Percentiles rank a stretch among this genome's conserved stretches.
Evolutionary conservation across 1,140 invertebrate genomes (phyloP).

Genomic region (Oryzaephilus surinamensis): DNA sequence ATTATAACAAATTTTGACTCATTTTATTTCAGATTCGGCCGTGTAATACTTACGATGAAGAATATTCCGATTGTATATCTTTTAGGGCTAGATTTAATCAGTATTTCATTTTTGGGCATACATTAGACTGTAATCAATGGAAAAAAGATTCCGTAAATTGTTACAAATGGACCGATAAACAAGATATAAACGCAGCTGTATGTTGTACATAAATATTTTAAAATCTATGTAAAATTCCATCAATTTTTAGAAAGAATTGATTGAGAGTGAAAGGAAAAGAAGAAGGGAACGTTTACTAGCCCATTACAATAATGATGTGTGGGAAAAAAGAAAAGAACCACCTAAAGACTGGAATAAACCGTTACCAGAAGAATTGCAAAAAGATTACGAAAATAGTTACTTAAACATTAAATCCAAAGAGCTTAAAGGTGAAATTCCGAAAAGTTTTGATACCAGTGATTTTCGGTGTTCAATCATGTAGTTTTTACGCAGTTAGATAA

Average conservation of each 20-base stretch:
- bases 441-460: constrained; percentile 18
- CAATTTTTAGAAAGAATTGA: constrained; percentile 48
- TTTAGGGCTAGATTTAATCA: constrained; percentile 70
- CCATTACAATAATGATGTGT: constrained; percentile 64
- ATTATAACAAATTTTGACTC: no score
- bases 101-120: constrained; percentile 68
- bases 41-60: constrained; percentile 63
- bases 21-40: constrained; percentile 61
- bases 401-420: constrained; percentile 52
- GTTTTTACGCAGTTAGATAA: no score
- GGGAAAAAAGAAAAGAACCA: constrained; percentile 62
- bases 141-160: constrained; percentile 67
- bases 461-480: constrained; percentile 20
- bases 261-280: constrained; percentile 59
- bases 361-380: constrained; percentile 60
- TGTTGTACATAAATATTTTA: constrained; percentile 26
- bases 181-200: constrained; percentile 57
- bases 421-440: constrained; percentile 40
- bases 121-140: constrained; percentile 65
- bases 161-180: constrained; percentile 48
- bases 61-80: constrained; percentile 67
- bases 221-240: constrained; percentile 9
- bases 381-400: constrained; percentile 54
- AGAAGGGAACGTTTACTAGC: constrained; percentile 47
- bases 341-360: constrained; percentile 69